Percentiles rank a stretch among this genome's conserved stretches.
phyloP scores from a whole-genome alignment of 2,113 vertebrate genomes.

The Chelonoidis abingdonii region DNA sequence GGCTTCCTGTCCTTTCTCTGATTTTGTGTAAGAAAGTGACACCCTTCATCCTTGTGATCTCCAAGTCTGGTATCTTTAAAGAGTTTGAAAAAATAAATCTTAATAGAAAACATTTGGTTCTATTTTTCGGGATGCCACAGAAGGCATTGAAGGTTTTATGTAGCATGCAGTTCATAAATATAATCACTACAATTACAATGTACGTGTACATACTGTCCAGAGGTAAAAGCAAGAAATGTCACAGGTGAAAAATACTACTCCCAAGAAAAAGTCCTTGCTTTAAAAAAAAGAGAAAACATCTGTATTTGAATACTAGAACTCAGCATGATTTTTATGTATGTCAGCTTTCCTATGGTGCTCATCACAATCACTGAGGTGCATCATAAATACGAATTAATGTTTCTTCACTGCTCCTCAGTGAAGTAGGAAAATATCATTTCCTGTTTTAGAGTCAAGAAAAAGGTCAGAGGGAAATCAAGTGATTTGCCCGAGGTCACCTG shows the following conservation, averaged over 20 bases:
- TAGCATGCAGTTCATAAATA: slow-evolving; percentile 46
- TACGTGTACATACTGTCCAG: slow-evolving; percentile 62
- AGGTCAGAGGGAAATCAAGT: neutral
- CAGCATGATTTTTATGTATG: slow-evolving; percentile 32
- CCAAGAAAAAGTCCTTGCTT: slow-evolving; percentile 8
- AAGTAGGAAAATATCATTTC: slow-evolving; percentile 20
- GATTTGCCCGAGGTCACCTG: neutral
- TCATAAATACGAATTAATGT: slow-evolving; percentile 57
- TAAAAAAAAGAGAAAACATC: slow-evolving; percentile 16
- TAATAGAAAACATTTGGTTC: slow-evolving; percentile 8
- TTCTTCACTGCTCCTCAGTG: slow-evolving; percentile 10
- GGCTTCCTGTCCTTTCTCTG: neutral
- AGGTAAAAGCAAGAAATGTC: slow-evolving; percentile 46
- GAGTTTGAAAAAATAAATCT: slow-evolving; percentile 47
- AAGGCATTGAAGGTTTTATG: slow-evolving; percentile 29
- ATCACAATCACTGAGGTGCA: slow-evolving; percentile 27
- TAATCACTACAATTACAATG: slow-evolving; percentile 33
- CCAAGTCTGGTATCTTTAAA: slow-evolving; percentile 12
- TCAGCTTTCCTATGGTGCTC: slow-evolving; percentile 35
- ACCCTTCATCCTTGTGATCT: slow-evolving; percentile 6
- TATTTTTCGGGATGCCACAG: slow-evolving; percentile 7
- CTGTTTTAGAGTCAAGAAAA: slow-evolving; percentile 18
- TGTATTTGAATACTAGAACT: slow-evolving; percentile 29
- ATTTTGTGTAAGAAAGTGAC: neutral
- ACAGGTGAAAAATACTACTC: slow-evolving; percentile 44